Percentiles rank a stretch among this genome's conserved stretches.
Conservation (phyloP, 2,797 vertebrate species). For the Psittacula echo region DNA sequence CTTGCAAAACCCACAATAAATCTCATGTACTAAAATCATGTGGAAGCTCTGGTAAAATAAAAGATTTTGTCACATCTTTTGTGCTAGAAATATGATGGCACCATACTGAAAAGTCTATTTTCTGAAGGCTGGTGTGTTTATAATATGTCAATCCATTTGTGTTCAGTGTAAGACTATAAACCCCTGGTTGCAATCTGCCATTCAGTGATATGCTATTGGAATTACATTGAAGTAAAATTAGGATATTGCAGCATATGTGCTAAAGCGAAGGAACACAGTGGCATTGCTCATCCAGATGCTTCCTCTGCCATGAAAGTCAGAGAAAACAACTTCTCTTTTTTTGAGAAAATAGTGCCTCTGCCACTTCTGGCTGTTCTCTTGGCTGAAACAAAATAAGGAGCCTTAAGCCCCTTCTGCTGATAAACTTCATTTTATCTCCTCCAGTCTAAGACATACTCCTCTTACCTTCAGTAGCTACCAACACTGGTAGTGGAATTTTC, state of each 20-base stretch:
- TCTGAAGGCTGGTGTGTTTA: not conserved
- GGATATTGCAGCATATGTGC: not conserved
- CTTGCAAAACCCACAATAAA: not conserved
- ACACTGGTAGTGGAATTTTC: not conserved
- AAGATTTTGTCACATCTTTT: not conserved
- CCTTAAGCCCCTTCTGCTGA: not conserved
- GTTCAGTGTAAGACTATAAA: not conserved
- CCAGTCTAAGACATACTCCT: not conserved
- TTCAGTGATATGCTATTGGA: not conserved
- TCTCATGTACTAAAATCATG: not conserved
- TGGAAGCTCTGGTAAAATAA: not conserved
- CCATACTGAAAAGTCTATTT: not conserved
- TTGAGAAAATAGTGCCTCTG: not conserved
- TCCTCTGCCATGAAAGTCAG: not conserved
- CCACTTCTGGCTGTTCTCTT: not conserved
- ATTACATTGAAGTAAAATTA: not conserved
- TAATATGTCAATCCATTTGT: not conserved
- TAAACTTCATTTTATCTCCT: not conserved
- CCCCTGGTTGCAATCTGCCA: not conserved
- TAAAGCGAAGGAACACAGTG: not conserved
- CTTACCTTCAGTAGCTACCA: not conserved
- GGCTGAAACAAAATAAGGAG: not conserved
- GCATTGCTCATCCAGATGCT: not conserved
- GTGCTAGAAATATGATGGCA: not conserved
- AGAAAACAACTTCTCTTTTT: not conserved